Evolutionary conservation across 2,797 vertebrate genomes (phyloP).

Genomic region (Distichodus sexfasciatus): DNA sequence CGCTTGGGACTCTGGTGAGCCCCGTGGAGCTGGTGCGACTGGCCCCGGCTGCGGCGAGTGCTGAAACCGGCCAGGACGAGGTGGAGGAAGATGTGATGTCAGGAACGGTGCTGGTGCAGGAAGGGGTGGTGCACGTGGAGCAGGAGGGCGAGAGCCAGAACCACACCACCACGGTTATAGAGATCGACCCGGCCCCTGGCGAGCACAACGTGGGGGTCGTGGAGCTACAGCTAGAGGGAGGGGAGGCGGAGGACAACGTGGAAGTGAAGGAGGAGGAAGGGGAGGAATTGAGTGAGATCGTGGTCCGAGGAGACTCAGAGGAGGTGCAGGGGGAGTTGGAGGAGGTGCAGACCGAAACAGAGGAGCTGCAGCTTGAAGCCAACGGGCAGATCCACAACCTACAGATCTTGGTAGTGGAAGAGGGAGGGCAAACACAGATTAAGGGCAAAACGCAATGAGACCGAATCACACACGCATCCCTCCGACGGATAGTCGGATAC

Average conservation of each 20-base stretch:
- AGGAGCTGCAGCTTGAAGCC: slow-evolving; percentile 78
- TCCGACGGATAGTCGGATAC: slow-evolving; percentile 23
- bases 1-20: slow-evolving; percentile 82
- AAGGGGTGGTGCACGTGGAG: slow-evolving; percentile 68
- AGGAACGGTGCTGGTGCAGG: no score
- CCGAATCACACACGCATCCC: background rate
- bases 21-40: slow-evolving; percentile 90
- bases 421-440: slow-evolving; percentile 75
- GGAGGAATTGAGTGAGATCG: slow-evolving; percentile 29
- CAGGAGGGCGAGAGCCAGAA: slow-evolving; percentile 71
- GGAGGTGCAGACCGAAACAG: slow-evolving; percentile 62
- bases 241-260: slow-evolving; percentile 56
- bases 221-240: slow-evolving; percentile 67
- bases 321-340: slow-evolving; percentile 41
- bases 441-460: slow-evolving; percentile 62
- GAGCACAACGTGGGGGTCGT: slow-evolving; percentile 65
- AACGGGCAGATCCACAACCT: slow-evolving; percentile 86
- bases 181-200: slow-evolving; percentile 85
- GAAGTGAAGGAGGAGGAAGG: slow-evolving; percentile 74
- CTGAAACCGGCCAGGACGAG: no score
- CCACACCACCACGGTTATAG: slow-evolving; percentile 80
- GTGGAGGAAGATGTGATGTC: no score
- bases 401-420: slow-evolving; percentile 89
- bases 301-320: no score
- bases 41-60: no score